Evolutionary conservation across 2,113 vertebrate genomes (phyloP).

Genomic region (Fukomys damarensis): DNA sequence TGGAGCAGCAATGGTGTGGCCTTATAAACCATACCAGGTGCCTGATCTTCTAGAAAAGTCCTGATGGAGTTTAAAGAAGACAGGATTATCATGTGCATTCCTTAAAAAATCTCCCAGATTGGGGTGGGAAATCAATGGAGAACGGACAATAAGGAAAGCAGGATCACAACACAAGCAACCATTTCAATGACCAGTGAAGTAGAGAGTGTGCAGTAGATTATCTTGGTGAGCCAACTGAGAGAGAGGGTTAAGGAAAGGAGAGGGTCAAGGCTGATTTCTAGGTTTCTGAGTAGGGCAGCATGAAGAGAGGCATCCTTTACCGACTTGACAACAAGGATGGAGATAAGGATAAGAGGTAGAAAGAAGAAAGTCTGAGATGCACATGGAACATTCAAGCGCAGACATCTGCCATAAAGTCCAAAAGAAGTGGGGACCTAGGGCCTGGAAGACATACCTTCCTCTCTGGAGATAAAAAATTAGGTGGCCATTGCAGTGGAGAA

Average conservation of each 20-base stretch:
- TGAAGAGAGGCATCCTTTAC: not conserved
- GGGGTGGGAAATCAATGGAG: not conserved
- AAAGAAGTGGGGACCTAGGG: not conserved
- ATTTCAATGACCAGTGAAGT: not conserved
- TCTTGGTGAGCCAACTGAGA: rapidly evolving
- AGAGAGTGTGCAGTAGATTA: not conserved
- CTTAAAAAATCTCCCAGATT: not conserved
- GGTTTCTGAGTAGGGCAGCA: not conserved
- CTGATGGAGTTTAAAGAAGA: not conserved
- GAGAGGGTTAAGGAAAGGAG: not conserved
- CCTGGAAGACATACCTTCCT: not conserved
- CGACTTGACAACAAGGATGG: not conserved
- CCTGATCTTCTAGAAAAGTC: constrained; percentile 31
- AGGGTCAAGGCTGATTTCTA: no score
- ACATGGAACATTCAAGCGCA: not conserved
- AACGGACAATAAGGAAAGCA: not conserved
- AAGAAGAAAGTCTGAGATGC: not conserved
- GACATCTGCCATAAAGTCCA: not conserved
- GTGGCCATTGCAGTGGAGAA: not conserved
- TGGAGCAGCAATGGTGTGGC: not conserved
- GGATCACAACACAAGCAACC: not conserved
- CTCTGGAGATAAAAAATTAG: not conserved
- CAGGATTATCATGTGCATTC: not conserved
- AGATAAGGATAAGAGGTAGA: not conserved
- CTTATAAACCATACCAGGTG: not conserved